Evolutionary conservation across 2,888 invertebrate genomes (phyloP).

Genomic region (Rhyacophila evoluta): DNA sequence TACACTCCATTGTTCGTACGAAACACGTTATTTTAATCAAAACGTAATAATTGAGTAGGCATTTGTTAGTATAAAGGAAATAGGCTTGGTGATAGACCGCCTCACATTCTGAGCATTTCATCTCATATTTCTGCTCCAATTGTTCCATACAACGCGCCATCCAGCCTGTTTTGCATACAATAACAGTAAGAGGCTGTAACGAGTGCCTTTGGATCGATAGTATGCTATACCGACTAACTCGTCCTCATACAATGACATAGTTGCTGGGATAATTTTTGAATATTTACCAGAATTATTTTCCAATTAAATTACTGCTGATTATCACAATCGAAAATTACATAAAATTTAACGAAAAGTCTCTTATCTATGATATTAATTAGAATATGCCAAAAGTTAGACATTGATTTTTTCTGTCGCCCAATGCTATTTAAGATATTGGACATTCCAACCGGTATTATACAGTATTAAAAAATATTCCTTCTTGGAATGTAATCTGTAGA

Average conservation of each 20-base stretch:
- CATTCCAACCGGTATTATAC: too few relatives aligned
- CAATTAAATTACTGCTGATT: too few relatives aligned
- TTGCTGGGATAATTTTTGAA: neutral
- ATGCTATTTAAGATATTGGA: too few relatives aligned
- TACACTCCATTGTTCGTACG: too few relatives aligned
- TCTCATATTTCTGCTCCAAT: constrained; percentile 37
- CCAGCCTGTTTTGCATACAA: constrained; percentile 46
- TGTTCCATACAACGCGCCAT: constrained; percentile 37
- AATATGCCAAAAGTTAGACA: too few relatives aligned
- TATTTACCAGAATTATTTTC: too few relatives aligned
- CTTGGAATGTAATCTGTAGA: too few relatives aligned
- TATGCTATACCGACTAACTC: neutral
- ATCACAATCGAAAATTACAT: too few relatives aligned
- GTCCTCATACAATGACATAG: neutral
- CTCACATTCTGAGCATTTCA: constrained; percentile 23
- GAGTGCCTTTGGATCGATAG: constrained; percentile 9
- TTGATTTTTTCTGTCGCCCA: too few relatives aligned
- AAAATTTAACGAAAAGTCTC: too few relatives aligned
- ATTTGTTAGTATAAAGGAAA: neutral
- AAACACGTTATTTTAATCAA: neutral
- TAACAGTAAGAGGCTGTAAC: constrained; percentile 31
- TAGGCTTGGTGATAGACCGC: constrained; percentile 23
- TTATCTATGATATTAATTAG: too few relatives aligned
- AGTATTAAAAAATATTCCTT: too few relatives aligned
- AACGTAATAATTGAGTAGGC: neutral